Percentiles rank a stretch among this genome's conserved stretches.
phyloP scores from a whole-genome alignment of 2,797 vertebrate genomes.

The Propithecus deckenii region DNA sequence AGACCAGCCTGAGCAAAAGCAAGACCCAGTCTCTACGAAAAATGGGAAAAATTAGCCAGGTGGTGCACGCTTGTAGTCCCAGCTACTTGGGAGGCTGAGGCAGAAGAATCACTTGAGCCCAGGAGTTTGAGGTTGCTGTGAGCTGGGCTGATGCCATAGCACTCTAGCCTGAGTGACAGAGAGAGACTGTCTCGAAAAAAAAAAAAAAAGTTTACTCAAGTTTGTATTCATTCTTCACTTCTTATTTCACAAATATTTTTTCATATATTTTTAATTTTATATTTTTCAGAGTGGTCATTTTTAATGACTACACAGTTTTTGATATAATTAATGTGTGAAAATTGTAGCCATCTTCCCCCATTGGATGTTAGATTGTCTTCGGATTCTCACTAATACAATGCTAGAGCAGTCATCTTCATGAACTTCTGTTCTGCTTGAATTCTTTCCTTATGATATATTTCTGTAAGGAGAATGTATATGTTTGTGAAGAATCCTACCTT shows the following conservation, averaged over 20 bases:
- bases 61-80: too few species aligned
- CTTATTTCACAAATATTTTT: neutral
- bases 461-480: neutral
- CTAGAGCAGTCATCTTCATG: neutral
- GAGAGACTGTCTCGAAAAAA: too few species aligned
- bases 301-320: neutral
- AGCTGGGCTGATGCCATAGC: too few species aligned
- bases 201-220: too few species aligned
- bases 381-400: neutral
- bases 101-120: too few species aligned
- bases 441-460: neutral
- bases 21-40: too few species aligned
- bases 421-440: neutral
- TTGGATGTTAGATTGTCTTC: neutral
- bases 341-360: neutral
- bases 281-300: neutral
- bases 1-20: too few species aligned
- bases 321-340: neutral
- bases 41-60: too few species aligned
- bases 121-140: too few species aligned
- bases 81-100: too few species aligned
- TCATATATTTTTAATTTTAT: neutral
- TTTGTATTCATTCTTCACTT: conserved; percentile 19
- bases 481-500: neutral
- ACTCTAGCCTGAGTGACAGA: too few species aligned